Evolutionary conservation across 2,888 invertebrate species (phyloP).

Genomic region (Myopa tessellatipennis): DNA sequence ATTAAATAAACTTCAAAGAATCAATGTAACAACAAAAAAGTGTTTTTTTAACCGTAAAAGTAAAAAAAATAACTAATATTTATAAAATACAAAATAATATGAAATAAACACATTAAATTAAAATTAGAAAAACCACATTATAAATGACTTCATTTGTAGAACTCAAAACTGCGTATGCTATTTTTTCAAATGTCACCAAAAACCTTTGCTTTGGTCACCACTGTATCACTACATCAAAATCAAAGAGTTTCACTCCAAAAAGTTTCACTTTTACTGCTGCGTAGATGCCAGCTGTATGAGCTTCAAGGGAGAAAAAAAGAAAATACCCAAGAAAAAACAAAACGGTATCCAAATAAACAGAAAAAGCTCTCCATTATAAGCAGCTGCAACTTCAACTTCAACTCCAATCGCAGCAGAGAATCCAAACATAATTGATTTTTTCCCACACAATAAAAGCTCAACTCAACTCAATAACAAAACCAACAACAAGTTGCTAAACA

Average conservation of each 20-base stretch:
- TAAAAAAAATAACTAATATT: too few species aligned
- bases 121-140: too few species aligned
- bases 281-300: constrained; percentile 27
- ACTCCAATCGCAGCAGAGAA: neutral
- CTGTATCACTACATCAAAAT: neutral
- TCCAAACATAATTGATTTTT: neutral
- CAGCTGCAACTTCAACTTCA: neutral
- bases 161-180: too few species aligned
- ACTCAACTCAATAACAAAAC: too few species aligned
- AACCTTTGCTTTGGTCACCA: neutral
- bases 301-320: too few species aligned
- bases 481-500: too few species aligned
- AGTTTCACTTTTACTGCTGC: constrained; percentile 33
- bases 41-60: too few species aligned
- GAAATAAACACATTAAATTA: too few species aligned
- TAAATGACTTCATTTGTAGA: too few species aligned
- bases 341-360: neutral
- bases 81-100: too few species aligned
- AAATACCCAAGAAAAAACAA: neutral
- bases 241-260: neutral
- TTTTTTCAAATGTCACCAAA: too few species aligned
- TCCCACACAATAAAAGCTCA: too few species aligned
- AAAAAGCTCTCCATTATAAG: neutral
- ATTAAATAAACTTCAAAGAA: neutral
- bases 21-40: neutral